Conservation (phyloP, 2,113 vertebrate genomes). For the Baryphthengus martii region DNA sequence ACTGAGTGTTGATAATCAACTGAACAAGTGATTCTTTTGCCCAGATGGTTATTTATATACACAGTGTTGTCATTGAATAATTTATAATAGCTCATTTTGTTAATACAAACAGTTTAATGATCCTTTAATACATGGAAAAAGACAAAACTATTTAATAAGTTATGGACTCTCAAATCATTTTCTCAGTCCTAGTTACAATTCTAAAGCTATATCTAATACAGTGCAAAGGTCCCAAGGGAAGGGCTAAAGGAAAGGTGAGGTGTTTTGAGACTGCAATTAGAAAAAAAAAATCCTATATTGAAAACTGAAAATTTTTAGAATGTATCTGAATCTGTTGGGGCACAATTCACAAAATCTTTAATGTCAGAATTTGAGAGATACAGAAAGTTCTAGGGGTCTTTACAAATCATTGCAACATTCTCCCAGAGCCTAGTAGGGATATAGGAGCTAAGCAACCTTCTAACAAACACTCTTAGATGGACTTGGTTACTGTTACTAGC, state of each 20-base stretch:
- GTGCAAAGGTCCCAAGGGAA: background rate
- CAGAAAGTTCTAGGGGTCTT: background rate
- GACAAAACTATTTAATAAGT: background rate
- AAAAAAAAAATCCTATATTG: background rate
- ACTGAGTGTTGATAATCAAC: background rate
- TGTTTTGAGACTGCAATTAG: background rate
- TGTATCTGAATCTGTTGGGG: background rate
- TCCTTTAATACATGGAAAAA: background rate
- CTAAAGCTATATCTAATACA: background rate
- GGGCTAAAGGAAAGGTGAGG: background rate
- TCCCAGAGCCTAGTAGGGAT: background rate
- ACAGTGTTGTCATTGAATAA: background rate
- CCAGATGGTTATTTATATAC: background rate
- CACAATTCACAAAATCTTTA: background rate
- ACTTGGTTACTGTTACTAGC: background rate
- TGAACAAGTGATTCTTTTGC: background rate
- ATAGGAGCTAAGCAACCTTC: background rate
- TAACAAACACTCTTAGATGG: background rate
- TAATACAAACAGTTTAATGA: background rate
- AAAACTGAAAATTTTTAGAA: background rate
- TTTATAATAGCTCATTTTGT: background rate
- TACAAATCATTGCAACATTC: background rate
- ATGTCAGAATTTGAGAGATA: background rate
- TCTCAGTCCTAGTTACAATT: background rate
- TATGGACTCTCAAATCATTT: background rate